Evolutionary conservation across 2,888 invertebrate species (phyloP).

Genomic region (Eupsilia transversa): DNA sequence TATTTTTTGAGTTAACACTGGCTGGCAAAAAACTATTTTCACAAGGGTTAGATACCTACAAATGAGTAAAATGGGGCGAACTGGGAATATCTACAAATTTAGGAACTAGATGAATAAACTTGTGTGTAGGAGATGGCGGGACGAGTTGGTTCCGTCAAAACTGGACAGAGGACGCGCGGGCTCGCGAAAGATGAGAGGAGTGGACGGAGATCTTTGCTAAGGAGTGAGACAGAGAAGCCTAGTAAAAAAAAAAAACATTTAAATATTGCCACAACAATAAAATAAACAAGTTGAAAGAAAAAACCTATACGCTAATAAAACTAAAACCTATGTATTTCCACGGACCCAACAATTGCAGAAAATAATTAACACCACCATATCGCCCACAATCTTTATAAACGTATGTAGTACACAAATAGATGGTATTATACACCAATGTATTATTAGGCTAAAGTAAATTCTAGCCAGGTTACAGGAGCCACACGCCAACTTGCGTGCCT

Average conservation of each 20-base stretch:
- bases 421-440: slow-evolving; percentile 55
- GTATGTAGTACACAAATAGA: slow-evolving; percentile 58
- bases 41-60: not conserved
- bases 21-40: too few relatives aligned
- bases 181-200: not conserved
- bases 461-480: slow-evolving; percentile 70
- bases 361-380: slow-evolving; percentile 46
- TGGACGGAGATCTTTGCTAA: not conserved
- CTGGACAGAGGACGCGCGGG: too few relatives aligned
- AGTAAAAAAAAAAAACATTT: not conserved
- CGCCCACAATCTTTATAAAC: slow-evolving; percentile 44
- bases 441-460: slow-evolving; percentile 71
- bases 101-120: not conserved
- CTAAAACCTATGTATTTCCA: not conserved
- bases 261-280: not conserved
- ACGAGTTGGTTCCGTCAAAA: not conserved
- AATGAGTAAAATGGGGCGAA: not conserved
- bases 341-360: slow-evolving; percentile 25
- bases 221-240: not conserved
- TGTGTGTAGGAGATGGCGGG: too few relatives aligned
- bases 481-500: slow-evolving; percentile 80
- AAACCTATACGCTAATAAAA: not conserved
- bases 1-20: not conserved
- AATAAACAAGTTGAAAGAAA: not conserved
- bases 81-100: not conserved